phyloP scores from a whole-genome alignment of 2,113 vertebrate species.

The Macroglossus sobrinus region DNA sequence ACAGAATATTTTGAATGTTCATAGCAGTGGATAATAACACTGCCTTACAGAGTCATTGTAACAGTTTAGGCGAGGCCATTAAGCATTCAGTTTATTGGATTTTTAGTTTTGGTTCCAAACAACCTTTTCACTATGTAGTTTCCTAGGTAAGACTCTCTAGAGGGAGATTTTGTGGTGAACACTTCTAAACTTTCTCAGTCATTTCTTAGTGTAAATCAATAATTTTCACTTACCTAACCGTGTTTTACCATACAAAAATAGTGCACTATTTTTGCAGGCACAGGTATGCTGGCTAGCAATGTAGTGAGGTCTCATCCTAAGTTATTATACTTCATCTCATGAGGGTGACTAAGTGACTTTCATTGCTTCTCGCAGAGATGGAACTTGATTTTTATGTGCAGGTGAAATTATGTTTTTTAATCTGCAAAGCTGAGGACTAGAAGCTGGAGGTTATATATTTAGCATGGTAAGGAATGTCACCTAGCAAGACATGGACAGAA shows the following conservation, averaged over 20 bases:
- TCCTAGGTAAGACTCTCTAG: background rate
- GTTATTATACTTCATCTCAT: background rate
- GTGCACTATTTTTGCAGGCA: background rate
- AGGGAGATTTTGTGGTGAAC: background rate
- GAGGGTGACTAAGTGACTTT: background rate
- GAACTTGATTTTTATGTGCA: background rate
- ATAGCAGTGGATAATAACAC: background rate
- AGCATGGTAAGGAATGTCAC: background rate
- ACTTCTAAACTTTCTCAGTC: background rate
- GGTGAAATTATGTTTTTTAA: background rate
- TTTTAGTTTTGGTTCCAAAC: background rate
- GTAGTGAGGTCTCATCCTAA: background rate
- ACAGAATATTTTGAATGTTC: background rate
- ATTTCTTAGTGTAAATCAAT: background rate
- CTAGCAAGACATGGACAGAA: background rate
- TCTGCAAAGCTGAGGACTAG: background rate
- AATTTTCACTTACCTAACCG: background rate
- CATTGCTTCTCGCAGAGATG: background rate
- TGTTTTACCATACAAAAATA: background rate
- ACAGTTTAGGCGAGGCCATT: background rate
- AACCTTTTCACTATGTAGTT: background rate
- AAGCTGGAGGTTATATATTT: constrained; percentile 1
- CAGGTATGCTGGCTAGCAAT: background rate
- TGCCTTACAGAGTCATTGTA: background rate
- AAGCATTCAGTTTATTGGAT: background rate